Evolutionary conservation across 2,797 vertebrate genomes (phyloP).

Genomic region (Clamator glandarius): DNA sequence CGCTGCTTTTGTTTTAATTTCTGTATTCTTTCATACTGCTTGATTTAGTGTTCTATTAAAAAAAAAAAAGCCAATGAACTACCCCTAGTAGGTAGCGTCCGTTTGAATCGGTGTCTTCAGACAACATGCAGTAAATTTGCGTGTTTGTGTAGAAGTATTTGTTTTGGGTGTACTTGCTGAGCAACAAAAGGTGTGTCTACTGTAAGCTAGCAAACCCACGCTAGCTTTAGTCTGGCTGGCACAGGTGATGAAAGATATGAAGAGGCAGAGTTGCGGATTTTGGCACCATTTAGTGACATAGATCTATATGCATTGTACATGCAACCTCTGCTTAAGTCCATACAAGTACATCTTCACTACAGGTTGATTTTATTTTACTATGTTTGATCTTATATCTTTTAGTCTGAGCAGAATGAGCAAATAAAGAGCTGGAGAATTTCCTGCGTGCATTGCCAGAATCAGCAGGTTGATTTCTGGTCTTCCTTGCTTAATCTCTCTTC

Average conservation of each 20-base stretch:
- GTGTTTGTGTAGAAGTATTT: not conserved
- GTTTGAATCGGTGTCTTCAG: not conserved
- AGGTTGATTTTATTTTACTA: not conserved
- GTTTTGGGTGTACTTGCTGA: not conserved
- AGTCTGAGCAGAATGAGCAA: not conserved
- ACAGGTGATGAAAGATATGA: not conserved
- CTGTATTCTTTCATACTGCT: not conserved
- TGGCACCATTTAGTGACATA: not conserved
- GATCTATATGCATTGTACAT: not conserved
- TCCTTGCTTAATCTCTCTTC: not conserved
- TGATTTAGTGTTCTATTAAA: not conserved
- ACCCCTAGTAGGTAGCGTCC: not conserved
- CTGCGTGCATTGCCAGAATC: not conserved
- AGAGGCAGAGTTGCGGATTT: not conserved
- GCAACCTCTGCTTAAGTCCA: not conserved
- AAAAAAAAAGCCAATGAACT: not conserved
- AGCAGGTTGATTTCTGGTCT: not conserved
- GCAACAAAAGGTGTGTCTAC: conserved; percentile 45
- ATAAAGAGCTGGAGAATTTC: not conserved
- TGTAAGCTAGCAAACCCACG: not conserved
- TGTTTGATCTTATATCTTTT: not conserved
- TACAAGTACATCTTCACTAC: not conserved
- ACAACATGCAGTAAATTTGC: not conserved
- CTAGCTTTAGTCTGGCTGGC: not conserved
- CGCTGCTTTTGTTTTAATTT: not conserved